Base-by-base conservation (phyloP, 2,888 invertebrate species). In the Drosophila pegasa region DNA sequence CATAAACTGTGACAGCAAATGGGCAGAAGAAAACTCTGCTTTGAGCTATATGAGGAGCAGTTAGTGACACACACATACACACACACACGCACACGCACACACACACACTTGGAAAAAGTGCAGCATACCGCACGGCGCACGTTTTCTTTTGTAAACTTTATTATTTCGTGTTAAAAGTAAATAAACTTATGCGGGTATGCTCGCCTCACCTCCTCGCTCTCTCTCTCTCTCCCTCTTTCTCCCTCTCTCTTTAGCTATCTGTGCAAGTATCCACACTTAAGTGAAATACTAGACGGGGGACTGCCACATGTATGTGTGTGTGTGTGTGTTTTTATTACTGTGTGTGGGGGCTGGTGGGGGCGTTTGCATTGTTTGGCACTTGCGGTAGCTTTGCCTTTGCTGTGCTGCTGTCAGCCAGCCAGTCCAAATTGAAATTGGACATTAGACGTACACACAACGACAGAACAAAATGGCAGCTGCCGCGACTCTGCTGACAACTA, bases 111-210 rank as follows among this genome's bases (percentile, higher is more conserved):
- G 20, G 58, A 40, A 60, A 68, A 82, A 82, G 75, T 83, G 80
- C 88, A 85, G 64, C 82, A 60, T 55, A 66, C 56, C 71, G 68
- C 83, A 60, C 57, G 71, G 85, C 75, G 82, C 83, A 89, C 88
- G 83, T 83, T 87, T 83, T 75, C 89, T 72, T 89, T 83, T 85
- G 88, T 83, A 83, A 83, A 83, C 87, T 83, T 83, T 89, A 83
- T 89, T 83, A 83, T 83, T 83, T 89, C 89, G 83, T 89, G 83
- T 85, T 83, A 89, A 83, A 83, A 83, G 83, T 83, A 83, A 83
- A 83, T 83, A 83, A 83, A 83, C 83, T 89, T 89, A 83, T 77
- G 71, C 70, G 60, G 81, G 87, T 71, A 33, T 43, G 18, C 27
- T 27, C 41, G 9, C 55, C 6, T 33, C 29, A 8, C 41, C 22